Base-by-base conservation (phyloP, 1,140 invertebrate genomes). In the Scaptomyza graminum region DNA sequence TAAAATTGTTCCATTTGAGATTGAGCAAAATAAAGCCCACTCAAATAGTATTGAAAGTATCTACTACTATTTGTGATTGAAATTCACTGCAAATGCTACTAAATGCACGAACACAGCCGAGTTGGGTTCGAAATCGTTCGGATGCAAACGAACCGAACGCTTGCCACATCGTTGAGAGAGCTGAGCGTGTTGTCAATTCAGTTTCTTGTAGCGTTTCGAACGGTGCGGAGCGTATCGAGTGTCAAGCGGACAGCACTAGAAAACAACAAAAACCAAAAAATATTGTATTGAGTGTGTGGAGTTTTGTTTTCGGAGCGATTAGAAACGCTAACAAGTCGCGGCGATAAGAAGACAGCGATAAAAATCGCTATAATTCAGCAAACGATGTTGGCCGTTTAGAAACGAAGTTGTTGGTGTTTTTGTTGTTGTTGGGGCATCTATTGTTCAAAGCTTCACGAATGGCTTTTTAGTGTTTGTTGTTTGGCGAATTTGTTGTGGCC, bases 361-460 rank as follows among this genome's bases (percentile, higher is more conserved):
- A 51, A 69, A 74, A 74, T 63, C 71, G 71, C 63, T 44, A 25
- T 13, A 41, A 57, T 56, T 64, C 54, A 55, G 64, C 34, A 22
- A 22, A 22, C 18, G 18, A 22, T 22, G 18, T 22, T 22, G 18
- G 18, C 28, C 28, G 28, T 7, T 31, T 31, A 31, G 28, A 41
- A 41, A 44, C 43, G 54, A 5, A 61, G 46, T 47, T 52, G 37
- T 13, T 59, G 12, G 9, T 54, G 55, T 59, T 74, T 37, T 47
- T 52, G 37, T 13, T 59, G 12, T n/a, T 54, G 55, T 59, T 74
- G 37, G 31, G 72, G 61, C 63, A 69, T 83, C 79, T 88, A 87
- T 87, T 79, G 79, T 79, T 82, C 7, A 52, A 52, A 52, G 47
- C 65, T 15, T 22, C 52, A 63, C 65, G 59, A 63, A 63, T 59